Base-by-base conservation (phyloP, 2,113 vertebrate species). In the Ciconia stormi region DNA sequence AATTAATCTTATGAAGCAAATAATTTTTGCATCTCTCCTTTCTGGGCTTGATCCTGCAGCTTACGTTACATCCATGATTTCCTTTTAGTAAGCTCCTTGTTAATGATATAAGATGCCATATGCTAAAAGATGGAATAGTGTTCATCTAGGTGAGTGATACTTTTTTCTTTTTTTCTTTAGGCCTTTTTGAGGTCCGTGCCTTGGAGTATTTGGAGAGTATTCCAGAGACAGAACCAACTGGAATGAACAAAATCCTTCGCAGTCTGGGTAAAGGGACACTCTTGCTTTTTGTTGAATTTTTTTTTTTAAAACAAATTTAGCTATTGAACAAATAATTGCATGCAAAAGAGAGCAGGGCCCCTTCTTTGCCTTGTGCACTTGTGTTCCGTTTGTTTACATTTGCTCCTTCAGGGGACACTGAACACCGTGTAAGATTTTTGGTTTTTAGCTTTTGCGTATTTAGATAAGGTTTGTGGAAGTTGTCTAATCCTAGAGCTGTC, bases 171-270 rank as follows among this genome's bases (percentile, higher is more conserved):
- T 82, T 66, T 87, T 82, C 61, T 47, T 23, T 76, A 99, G 99
- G 99, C 61, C 98, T 99, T 71, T 99, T 99, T 98, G 99, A 99
- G 97, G 88, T 98, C 59, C 98, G 99, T 97, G 99, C 99, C 70
- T 97, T 97, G 20, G 98, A 99, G 88, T 99, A 99, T 97, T 97
- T 99, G 97, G 98, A 99, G 82, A 98, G 98, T 3, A 98, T 98
- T 95, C 98, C 99, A 61, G 99, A 99, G 67, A 97, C 98, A 0
- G 99, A 99, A 94, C 98, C 98, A 40, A 99, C 98, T 34, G 99
- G 99, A 15, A 96, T 99, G 96, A 99, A 99, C 97, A 99, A 97
- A 97, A 99, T 99, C 97, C 98, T 99, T 78, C 99, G 99, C 90
- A 99, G 98, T 93, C 98, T 99, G 17, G 99, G 99, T 99, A 96